These are phyloP conservation scores for Protobothrops mucrosquamatus DNA, from an alignment of 2,113 vertebrate genomes.

Conservation along the genomic window DNA sequence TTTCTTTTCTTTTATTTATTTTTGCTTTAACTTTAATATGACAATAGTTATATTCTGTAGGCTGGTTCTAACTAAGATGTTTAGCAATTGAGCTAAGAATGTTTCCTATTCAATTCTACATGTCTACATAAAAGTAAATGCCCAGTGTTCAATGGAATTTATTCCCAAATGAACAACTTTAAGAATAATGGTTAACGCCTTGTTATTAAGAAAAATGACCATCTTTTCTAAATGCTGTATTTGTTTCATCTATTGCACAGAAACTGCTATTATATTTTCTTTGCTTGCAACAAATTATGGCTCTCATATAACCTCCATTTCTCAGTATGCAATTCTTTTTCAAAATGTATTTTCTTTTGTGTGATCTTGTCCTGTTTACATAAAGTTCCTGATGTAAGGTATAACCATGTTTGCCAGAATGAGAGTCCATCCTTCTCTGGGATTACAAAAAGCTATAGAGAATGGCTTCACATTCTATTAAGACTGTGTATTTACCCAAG, in stretches of 20 bases:
- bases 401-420: neutral
- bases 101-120: neutral
- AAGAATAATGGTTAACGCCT: neutral
- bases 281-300: neutral
- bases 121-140: neutral
- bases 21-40: conserved; percentile 43
- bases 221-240: neutral
- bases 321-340: neutral
- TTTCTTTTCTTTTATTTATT: too few species aligned
- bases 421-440: neutral
- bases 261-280: neutral
- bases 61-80: neutral
- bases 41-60: neutral
- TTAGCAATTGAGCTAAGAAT: neutral
- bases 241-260: neutral
- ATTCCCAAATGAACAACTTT: neutral
- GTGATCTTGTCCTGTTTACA: neutral
- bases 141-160: neutral
- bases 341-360: neutral
- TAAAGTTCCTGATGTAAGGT: neutral
- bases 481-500: neutral
- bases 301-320: neutral
- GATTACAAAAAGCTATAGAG: neutral
- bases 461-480: neutral
- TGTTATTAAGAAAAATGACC: neutral